A percentile compares a stretch with the other conserved stretches of the same genome.
Evolutionary conservation across 2,797 vertebrate genomes (phyloP).

Genomic region (Jordanella pulchra): DNA sequence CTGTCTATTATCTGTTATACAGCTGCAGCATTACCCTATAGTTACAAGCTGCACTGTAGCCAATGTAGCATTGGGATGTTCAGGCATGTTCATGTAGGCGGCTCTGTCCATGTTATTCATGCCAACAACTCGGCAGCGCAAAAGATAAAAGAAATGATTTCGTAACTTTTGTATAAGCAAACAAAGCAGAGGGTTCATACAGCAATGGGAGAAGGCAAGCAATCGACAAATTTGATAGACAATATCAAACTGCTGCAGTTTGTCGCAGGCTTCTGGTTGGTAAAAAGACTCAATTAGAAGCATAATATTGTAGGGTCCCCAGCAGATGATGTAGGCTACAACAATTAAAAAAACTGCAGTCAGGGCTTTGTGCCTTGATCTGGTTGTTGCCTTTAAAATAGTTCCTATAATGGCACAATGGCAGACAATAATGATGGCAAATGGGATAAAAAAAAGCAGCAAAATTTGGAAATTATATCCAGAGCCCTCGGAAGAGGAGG

Average conservation of each 20-base stretch:
- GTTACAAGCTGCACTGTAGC: slow-evolving; percentile 1
- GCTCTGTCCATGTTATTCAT: not conserved
- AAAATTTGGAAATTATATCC: slow-evolving; percentile 63
- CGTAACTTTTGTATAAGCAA: slow-evolving; percentile 63
- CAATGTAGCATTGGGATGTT: slow-evolving; percentile 6
- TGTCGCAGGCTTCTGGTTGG: not conserved
- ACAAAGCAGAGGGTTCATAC: slow-evolving; percentile 76
- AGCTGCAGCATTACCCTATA: slow-evolving; percentile 3
- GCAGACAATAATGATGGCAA: slow-evolving; percentile 70
- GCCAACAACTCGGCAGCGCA: slow-evolving; percentile 26
- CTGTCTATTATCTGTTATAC: not conserved
- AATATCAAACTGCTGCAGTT: rapidly evolving
- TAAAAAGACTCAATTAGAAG: slow-evolving; percentile 33
- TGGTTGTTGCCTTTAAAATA: slow-evolving; percentile 45
- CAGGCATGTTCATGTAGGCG: not conserved
- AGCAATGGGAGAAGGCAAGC: slow-evolving; percentile 78
- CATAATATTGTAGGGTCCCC: slow-evolving; percentile 71
- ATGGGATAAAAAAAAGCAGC: slow-evolving; percentile 73
- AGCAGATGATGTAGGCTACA: slow-evolving; percentile 73
- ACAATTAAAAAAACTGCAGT: slow-evolving; percentile 68
- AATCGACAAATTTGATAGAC: slow-evolving; percentile 39
- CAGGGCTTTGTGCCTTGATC: slow-evolving; percentile 56
- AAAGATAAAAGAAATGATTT: slow-evolving; percentile 45
- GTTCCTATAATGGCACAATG: slow-evolving; percentile 70
- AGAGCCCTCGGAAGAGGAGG: rapidly evolving